Conservation (phyloP, 2,113 vertebrate species). For the Lanius collurio region DNA sequence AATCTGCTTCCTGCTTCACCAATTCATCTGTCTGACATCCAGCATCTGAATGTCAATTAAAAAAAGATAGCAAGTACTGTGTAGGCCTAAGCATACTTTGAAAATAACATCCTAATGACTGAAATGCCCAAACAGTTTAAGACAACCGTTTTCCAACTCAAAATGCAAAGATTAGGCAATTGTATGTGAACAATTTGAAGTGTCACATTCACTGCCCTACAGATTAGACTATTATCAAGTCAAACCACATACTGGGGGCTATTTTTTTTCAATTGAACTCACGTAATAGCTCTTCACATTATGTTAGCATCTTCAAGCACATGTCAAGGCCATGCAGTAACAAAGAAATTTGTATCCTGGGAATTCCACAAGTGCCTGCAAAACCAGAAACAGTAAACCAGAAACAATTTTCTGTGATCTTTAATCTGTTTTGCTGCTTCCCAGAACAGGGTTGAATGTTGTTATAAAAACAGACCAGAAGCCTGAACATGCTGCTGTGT, state of each 20-base stretch:
- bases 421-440: constrained; percentile 14
- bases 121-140: neutral
- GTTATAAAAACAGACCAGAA: constrained; percentile 12
- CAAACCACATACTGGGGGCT: neutral
- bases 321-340: neutral
- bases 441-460: neutral
- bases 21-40: neutral
- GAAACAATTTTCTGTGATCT: constrained; percentile 26
- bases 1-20: neutral
- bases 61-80: neutral
- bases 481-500: neutral
- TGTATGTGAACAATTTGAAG: neutral
- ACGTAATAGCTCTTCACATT: neutral
- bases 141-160: neutral
- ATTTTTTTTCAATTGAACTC: neutral
- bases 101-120: neutral
- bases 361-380: neutral
- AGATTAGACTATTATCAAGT: neutral
- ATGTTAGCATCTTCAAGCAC: neutral
- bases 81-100: neutral
- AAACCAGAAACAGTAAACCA: constrained; percentile 14
- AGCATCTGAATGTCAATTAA: neutral
- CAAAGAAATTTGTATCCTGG: neutral
- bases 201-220: neutral
- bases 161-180: neutral